Base-by-base conservation (phyloP, 2,888 invertebrate genomes). In the Leptura quadrifasciata region DNA sequence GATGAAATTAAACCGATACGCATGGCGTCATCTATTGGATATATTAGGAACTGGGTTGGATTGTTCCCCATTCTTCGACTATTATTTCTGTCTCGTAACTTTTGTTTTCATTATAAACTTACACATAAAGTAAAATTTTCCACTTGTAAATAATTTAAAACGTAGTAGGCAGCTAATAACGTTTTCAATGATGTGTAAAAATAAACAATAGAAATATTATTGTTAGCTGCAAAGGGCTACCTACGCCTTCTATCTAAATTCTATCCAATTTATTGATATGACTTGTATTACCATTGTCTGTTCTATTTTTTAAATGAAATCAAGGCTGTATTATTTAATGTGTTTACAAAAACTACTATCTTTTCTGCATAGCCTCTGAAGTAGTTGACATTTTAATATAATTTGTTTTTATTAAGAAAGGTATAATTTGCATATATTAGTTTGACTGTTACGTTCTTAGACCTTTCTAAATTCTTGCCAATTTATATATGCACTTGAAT, bases 371-470 rank as follows among this genome's bases (percentile, higher is more conserved):
- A 47, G n/a, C 20, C 24, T 69, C 58, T 24, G 39, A 58, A 39
- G 39, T 24, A 58, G 57, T 39, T 58, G 69, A 39, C 35, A 58
- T 69, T 69, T 57, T 17, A 58, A 69, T 18, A 18, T 18, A 55
- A 57, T 68, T 18, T 17, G 10, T 68, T 55, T 55, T 68, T 57
- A 68, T 58, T 58, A 39, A 18, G 39, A 58, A 57, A 39, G 47
- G 39, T 21, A 21, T 69, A 69, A 69, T 69, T 69, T 69, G 58
- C 69, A 69, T 69, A 58, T n/a, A 58, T 69, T 58, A 69, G 21
- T 35, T 69, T 18, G n/a, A 55, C 58, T 27, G 15, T 58, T 18
- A 20, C 54, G 10, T 57, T 57, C 55, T 58, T 20, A 58, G 57
- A 15, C 58, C 69, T 69, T 69, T 69, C 69, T 69, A 69, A 69